Percentiles rank a stretch among this genome's conserved stretches.
Conservation (phyloP, 2,113 vertebrate species). For the Natator depressus region DNA sequence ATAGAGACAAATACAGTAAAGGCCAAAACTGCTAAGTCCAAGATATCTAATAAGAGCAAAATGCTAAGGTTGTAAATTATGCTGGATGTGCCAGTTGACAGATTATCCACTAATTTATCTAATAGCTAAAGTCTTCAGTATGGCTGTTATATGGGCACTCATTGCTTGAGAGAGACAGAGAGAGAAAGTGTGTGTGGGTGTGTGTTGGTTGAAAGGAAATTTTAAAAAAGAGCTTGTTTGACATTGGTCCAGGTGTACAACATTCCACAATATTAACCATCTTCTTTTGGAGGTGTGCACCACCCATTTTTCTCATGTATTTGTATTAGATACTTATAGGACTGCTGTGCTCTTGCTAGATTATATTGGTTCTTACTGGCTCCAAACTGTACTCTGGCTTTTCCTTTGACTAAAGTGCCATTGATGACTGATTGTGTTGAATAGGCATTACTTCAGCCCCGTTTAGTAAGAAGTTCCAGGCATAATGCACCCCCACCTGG, state of each 20-base stretch:
- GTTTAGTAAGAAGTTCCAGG: constrained; percentile 99
- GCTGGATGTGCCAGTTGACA: constrained; percentile 70
- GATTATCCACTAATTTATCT: constrained; percentile 82
- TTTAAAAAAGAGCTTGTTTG: constrained; percentile 76
- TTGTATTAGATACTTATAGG: too few species aligned
- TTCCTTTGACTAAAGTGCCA: constrained; percentile 98
- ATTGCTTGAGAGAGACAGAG: constrained; percentile 64
- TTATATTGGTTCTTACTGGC: constrained; percentile 86
- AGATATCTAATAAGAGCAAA: constrained; percentile 70
- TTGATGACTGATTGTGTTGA: constrained; percentile 99
- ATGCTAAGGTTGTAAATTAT: constrained; percentile 76
- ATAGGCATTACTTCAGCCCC: constrained; percentile 99
- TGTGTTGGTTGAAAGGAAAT: constrained; percentile 76
- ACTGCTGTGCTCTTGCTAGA: too few species aligned
- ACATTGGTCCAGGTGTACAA: constrained; percentile 75
- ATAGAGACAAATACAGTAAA: constrained; percentile 57
- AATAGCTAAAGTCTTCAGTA: constrained; percentile 82
- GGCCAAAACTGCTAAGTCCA: constrained; percentile 73
- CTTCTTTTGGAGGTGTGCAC: constrained; percentile 99
- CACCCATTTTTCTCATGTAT: constrained; percentile 62
- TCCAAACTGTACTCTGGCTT: constrained; percentile 98
- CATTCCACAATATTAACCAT: constrained; percentile 83
- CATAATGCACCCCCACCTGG: constrained; percentile 96
- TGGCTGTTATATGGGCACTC: constrained; percentile 80
- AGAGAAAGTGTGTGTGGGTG: constrained; percentile 22